Conservation (phyloP, 1,140 invertebrate genomes). For the Drosophila ambigua region DNA sequence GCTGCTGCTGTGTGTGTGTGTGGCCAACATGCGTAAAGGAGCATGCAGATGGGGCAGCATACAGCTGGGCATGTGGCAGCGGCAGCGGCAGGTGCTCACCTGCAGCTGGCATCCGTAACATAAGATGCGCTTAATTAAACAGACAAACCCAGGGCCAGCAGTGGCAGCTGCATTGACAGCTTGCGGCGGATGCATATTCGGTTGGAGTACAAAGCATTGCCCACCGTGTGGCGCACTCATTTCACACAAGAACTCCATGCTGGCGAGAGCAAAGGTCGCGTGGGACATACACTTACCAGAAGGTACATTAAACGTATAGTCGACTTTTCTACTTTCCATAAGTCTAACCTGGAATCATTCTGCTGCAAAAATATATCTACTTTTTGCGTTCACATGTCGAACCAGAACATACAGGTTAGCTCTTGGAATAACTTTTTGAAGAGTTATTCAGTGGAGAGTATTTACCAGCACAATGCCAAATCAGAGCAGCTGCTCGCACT, state of each 20-base stretch:
- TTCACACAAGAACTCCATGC: neutral
- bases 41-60: too few relatives aligned
- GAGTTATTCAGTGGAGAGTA: conserved; percentile 6
- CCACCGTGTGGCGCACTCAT: conserved; percentile 7
- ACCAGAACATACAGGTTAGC: too few relatives aligned
- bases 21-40: neutral
- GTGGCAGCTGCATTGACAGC: conserved; percentile 39
- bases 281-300: neutral
- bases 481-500: conserved; percentile 37
- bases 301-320: neutral
- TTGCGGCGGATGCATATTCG: conserved; percentile 48
- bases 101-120: conserved; percentile 36
- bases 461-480: conserved; percentile 19
- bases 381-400: too few relatives aligned
- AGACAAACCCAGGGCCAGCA: conserved; percentile 30
- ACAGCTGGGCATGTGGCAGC: neutral
- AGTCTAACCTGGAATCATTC: too few relatives aligned
- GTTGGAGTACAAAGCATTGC: conserved; percentile 9
- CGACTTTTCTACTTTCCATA: too few relatives aligned
- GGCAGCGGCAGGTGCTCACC: conserved; percentile 35
- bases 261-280: neutral
- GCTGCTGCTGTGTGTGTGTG: neutral
- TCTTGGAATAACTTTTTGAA: neutral
- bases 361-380: too few relatives aligned
- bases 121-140: conserved; percentile 55